phyloP scores from a whole-genome alignment of 1,140 invertebrate species.

The Drosophila mojavensis region DNA sequence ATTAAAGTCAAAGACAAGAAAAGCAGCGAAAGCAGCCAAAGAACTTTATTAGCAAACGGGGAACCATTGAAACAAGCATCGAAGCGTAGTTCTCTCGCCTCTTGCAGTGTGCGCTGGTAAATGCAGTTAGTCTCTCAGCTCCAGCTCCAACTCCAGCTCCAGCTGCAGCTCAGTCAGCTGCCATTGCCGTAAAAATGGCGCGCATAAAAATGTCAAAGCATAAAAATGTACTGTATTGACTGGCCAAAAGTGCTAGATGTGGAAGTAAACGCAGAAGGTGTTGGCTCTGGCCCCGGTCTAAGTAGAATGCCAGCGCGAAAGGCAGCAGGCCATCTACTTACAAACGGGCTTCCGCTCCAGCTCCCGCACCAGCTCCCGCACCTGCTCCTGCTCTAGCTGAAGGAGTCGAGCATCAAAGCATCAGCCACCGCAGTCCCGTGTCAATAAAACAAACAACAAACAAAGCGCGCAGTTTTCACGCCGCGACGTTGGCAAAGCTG shows the following conservation, averaged over 20 bases:
- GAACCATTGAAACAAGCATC: constrained; percentile 45
- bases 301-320: constrained; percentile 58
- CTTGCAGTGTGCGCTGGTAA: not conserved
- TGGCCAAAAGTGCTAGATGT: constrained; percentile 36
- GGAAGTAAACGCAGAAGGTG: constrained; percentile 49
- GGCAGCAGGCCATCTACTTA: constrained; percentile 14
- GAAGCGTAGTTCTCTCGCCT: constrained; percentile 1
- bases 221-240: constrained; percentile 64
- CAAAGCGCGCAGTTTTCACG: constrained; percentile 69
- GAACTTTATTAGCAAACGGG: constrained; percentile 76
- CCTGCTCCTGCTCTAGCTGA: constrained; percentile 10
- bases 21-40: constrained; percentile 48
- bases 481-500: constrained; percentile 51
- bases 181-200: constrained; percentile 69
- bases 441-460: constrained; percentile 73
- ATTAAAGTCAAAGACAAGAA: constrained; percentile 78
- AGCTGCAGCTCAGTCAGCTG: constrained; percentile 65
- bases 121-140: constrained; percentile 45
- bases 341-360: not conserved
- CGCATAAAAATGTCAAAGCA: constrained; percentile 78
- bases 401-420: constrained; percentile 21
- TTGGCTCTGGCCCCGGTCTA: constrained; percentile 46
- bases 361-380: not conserved
- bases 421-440: constrained; percentile 36
- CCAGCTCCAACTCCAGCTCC: too few relatives aligned